Percentiles rank a stretch among this genome's conserved stretches.
Conservation (phyloP, 2,888 invertebrate species). For the Griposia aprilina region DNA sequence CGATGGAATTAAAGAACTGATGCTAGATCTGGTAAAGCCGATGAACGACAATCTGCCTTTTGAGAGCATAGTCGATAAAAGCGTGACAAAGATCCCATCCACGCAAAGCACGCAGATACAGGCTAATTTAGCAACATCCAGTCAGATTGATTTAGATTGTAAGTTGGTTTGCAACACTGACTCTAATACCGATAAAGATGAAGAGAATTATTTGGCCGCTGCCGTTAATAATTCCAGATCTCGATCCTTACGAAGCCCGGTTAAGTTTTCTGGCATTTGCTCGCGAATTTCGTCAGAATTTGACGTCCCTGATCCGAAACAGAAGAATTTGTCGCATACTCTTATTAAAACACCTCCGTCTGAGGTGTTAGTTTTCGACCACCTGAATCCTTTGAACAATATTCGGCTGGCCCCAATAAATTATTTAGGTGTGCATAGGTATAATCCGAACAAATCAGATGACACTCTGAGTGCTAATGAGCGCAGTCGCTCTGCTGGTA, state of each 20-base stretch:
- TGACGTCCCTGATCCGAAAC: not conserved
- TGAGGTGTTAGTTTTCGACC: constrained; percentile 80
- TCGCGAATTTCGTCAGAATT: constrained; percentile 32
- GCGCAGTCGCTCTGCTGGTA: constrained; percentile 11
- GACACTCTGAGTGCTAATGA: constrained; percentile 36
- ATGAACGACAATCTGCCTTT: constrained; percentile 76
- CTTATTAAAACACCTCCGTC: not conserved
- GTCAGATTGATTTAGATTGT: constrained; percentile 81
- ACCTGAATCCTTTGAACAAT: constrained; percentile 83
- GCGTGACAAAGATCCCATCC: constrained; percentile 62
- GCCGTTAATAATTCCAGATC: not conserved
- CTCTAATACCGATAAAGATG: constrained; percentile 55
- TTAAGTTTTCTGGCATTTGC: constrained; percentile 35
- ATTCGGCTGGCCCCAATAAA: constrained; percentile 72
- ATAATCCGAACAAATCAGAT: constrained; percentile 71
- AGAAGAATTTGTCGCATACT: not conserved
- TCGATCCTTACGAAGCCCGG: constrained; percentile 30
- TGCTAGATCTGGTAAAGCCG: constrained; percentile 85
- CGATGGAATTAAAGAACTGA: constrained; percentile 81
- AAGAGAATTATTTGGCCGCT: not conserved
- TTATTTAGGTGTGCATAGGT: constrained; percentile 73
- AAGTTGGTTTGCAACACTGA: constrained; percentile 68
- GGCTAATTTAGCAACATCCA: constrained; percentile 80
- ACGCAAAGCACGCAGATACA: constrained; percentile 81
- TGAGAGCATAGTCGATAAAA: constrained; percentile 56